Evolutionary conservation across 92 coral and sea anemone genomes (phyloP), one percentile per base, ranked within the genome.

Genomic region (Epizoanthus rinbou): DNA sequence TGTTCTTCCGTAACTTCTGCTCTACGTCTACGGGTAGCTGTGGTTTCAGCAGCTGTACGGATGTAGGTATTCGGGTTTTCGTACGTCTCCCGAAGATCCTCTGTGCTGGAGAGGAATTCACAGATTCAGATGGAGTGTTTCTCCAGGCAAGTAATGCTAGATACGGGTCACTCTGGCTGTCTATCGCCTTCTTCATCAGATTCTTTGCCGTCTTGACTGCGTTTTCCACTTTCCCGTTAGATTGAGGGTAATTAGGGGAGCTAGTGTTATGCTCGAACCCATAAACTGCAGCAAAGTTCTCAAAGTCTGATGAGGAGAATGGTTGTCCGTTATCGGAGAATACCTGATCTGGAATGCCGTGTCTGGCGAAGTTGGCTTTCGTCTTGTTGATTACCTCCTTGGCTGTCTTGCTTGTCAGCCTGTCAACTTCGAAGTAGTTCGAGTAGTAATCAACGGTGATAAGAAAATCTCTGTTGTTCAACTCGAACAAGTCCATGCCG

Each of bases 401-500:
- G 15, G 89, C 75, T 14, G 93, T 89, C 83, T 89, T 87, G 41
- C 64, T 60, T 39, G 25, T 64, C 3, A 89, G 86, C 10, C 83
- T 68, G 83, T 86, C 89, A 7, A 89, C 83, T 80, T 83, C 89
- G 62, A 89, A 91, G 69, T 60, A 79, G 85, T 80, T 91, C 3
- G 91, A 89, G 84, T 84, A 89, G 71, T 87, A 92, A 25, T 89
- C 89, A 43, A 81, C 89, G 39, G 89, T 91, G n/a, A 88, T 68
- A 31, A 85, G 83, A 67, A 37, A 91, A 14, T 91, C 83, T 35
- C 54, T 75, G 24, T 85, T 79, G 57, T 86, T 58, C 45, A 86
- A 82, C 76, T 89, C 79, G 64, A 91, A 86, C 21, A 89, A 65
- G 80, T 91, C 91, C 13, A 87, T 78, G 8, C 88, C 92, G 4